phyloP scores from a whole-genome alignment of 2,888 invertebrate species.

The Pelosia muscerda region DNA sequence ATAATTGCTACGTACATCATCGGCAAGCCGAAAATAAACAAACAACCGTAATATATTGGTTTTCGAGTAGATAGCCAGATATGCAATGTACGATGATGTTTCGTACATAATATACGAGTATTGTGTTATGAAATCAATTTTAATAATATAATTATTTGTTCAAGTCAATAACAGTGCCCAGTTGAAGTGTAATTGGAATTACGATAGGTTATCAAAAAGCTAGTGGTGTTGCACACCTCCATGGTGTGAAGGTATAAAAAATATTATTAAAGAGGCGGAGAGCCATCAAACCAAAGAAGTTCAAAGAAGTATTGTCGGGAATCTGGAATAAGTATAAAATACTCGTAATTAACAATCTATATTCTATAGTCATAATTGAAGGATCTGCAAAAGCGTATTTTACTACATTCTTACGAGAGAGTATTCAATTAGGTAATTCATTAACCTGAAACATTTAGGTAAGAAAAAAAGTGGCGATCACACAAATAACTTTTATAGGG shows the following conservation, averaged over 20 bases:
- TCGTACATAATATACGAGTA: neutral
- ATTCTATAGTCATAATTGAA: neutral
- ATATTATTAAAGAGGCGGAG: no score
- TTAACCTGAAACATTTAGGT: neutral
- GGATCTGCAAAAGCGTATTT: neutral
- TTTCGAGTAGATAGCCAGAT: constrained; percentile 22
- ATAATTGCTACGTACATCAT: constrained; percentile 51
- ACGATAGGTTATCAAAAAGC: no score
- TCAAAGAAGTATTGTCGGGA: neutral
- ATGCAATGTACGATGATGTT: neutral
- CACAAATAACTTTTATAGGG: constrained; percentile 82
- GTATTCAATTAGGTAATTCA: neutral
- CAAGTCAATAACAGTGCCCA: no score
- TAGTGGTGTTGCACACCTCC: no score
- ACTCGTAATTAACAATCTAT: no score
- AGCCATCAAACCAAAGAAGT: neutral
- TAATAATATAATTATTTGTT: neutral
- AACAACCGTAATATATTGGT: constrained; percentile 23
- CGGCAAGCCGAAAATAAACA: constrained; percentile 36
- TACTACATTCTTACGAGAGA: neutral
- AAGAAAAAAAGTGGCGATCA: constrained; percentile 57
- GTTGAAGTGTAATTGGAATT: neutral
- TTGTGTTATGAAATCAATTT: no score
- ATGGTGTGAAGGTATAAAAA: no score
- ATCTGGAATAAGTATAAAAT: neutral